phyloP scores from a whole-genome alignment of 2,797 vertebrate species.

The Betta splendens region DNA sequence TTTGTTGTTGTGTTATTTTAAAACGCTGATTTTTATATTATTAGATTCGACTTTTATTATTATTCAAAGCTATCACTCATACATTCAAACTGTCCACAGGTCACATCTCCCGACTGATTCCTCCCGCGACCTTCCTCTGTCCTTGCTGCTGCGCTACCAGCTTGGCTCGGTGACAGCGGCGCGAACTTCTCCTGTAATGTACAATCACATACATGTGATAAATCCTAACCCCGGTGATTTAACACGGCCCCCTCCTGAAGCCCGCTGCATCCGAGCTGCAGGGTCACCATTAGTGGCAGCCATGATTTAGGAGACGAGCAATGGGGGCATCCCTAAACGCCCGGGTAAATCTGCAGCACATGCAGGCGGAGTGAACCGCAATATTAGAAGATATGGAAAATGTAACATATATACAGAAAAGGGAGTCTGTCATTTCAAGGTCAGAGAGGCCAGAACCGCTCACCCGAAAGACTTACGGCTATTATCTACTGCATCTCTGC shows the following conservation, averaged over 20 bases:
- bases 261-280: conserved; percentile 39
- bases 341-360: conserved; percentile 39
- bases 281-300: conserved; percentile 47
- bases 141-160: conserved; percentile 54
- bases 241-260: conserved; percentile 48
- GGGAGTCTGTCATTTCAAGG: neutral
- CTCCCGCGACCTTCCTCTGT: conserved; percentile 59
- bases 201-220: conserved; percentile 69
- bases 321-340: conserved; percentile 26
- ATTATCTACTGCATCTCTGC: too few species aligned
- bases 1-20: too few species aligned
- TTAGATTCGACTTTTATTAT: too few species aligned
- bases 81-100: neutral
- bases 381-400: conserved; percentile 17
- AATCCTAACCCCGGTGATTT: conserved; percentile 62
- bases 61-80: too few species aligned
- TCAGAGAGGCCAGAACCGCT: too few species aligned
- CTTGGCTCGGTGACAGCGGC: conserved; percentile 50
- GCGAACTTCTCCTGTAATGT: conserved; percentile 64
- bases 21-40: neutral
- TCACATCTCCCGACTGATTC: conserved; percentile 35
- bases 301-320: conserved; percentile 55
- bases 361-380: conserved; percentile 24
- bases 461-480: too few species aligned
- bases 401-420: neutral